Base-by-base conservation (phyloP, 2,797 vertebrate species). In the Simalia tracyae region DNA sequence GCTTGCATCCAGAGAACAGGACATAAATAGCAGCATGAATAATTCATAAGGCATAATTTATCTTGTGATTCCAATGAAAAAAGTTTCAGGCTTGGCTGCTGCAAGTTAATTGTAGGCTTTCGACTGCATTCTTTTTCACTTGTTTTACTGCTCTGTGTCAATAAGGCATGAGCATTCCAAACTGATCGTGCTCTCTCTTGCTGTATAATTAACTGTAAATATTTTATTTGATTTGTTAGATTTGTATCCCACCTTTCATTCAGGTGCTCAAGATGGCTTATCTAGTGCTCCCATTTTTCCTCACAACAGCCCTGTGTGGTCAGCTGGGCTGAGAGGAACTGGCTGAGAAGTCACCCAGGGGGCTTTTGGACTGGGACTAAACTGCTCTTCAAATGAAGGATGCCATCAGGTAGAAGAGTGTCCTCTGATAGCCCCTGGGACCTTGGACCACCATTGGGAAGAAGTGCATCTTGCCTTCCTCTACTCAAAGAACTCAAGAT, bases 11-110 rank as follows among this genome's bases (percentile, higher is more conserved):
- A 63, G 57, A 28, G 57, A 87, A 61, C 42, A 81, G 89, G 89
- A 64, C 57, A 86, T 42, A 81, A 81, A 81, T 22, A 86, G 57
- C 8, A 87, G 76, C 17, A 26, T 87, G 57, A 76, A 90, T 87
- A 90, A 87, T 90, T 87, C 84, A 90, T 90, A 63, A 59, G 72
- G 66, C 15, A 76, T 90, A 63, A 61, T 90, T 87, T 90, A 90
- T 31, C 14, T 6, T 2, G n/a, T 54, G 56, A 92, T 86, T 89
- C 50, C 28, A 89, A 89, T 12, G 60, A 42, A 92, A 68, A 88
- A 42, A 61, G 76, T 68, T 85, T 89, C 88, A 89, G 15, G 59
- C n/a, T 60, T 89, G 88, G 66, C 56, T 90, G 89, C 17, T 19
- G 59, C 54, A 64, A 26, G 66, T 31, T 87, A 81, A 81, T 81